Evolutionary conservation across 1,140 invertebrate genomes (phyloP).

Genomic region (Melitaea cinxia): DNA sequence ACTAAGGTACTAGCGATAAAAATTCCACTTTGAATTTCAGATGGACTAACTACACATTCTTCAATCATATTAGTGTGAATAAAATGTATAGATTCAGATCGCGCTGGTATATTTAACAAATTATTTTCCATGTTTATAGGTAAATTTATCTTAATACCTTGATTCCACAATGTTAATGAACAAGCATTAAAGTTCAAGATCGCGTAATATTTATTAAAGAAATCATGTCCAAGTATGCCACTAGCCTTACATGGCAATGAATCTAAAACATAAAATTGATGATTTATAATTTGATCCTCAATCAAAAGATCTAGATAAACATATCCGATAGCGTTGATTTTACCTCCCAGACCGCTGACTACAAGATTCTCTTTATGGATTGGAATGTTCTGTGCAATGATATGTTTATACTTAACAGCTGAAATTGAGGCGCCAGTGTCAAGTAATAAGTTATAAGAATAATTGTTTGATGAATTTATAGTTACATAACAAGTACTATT

Average conservation of each 20-base stretch:
- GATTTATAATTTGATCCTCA: not conserved
- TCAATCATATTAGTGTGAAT: slow-evolving; percentile 32
- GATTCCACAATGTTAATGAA: slow-evolving; percentile 2
- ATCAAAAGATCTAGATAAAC: not conserved
- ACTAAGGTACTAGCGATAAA: not conserved
- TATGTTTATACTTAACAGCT: slow-evolving; percentile 18
- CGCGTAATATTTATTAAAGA: slow-evolving; percentile 12
- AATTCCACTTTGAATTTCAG: slow-evolving; percentile 27
- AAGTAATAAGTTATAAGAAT: slow-evolving; percentile 26
- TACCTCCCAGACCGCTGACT: slow-evolving; percentile 35
- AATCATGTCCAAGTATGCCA: not conserved
- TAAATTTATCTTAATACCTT: not conserved
- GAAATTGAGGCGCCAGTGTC: slow-evolving; percentile 37
- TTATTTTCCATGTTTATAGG: slow-evolving; percentile 9
- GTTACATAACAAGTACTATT: no score
- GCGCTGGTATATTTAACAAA: not conserved
- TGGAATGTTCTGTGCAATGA: slow-evolving; percentile 5
- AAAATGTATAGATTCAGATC: slow-evolving; percentile 25
- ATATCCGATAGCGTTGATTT: slow-evolving; percentile 18
- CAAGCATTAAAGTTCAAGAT: slow-evolving; percentile 26
- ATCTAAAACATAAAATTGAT: not conserved
- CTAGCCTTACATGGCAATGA: not conserved
- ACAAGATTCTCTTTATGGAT: slow-evolving; percentile 12
- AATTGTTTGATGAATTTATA: not conserved
- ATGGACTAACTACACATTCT: slow-evolving; percentile 43